phyloP scores from a whole-genome alignment of 1,140 invertebrate species.

The Catajapyx aquilonaris region DNA sequence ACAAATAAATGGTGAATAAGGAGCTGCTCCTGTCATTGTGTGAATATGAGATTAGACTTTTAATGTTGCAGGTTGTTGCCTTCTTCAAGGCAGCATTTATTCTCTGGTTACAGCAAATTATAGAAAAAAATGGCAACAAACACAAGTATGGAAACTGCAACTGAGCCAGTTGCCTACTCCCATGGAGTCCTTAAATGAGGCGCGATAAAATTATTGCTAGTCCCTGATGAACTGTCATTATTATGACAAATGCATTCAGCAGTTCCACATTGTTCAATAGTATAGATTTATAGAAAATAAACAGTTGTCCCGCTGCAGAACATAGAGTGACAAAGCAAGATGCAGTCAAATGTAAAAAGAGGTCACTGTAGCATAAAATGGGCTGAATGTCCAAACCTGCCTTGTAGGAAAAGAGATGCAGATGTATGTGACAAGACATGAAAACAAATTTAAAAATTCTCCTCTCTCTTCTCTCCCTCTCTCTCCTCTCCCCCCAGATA shows the following conservation, averaged over 20 bases:
- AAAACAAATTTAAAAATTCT: conserved; percentile 94
- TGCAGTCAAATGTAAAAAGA: conserved; percentile 55
- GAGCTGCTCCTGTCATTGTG: too few species aligned
- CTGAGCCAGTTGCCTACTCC: conserved; percentile 47
- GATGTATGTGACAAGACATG: conserved; percentile 75
- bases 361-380: conserved; percentile 59
- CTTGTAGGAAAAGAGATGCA: conserved; percentile 74
- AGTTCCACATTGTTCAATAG: conserved; percentile 90
- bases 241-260: conserved; percentile 90
- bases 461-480: too few species aligned
- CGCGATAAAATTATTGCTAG: conserved; percentile 88
- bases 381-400: conserved; percentile 50
- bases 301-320: conserved; percentile 81
- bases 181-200: conserved; percentile 76
- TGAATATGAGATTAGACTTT: too few species aligned
- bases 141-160: conserved; percentile 77
- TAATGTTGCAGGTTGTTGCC: too few species aligned
- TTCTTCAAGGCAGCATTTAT: too few species aligned
- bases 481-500: conserved; percentile 96
- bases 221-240: conserved; percentile 94
- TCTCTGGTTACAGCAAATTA: conserved; percentile 65
- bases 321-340: conserved; percentile 69
- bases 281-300: conserved; percentile 91
- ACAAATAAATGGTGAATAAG: too few species aligned
- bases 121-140: conserved; percentile 62